A percentile compares a stretch with the other conserved stretches of the same genome.
Evolutionary conservation across 2,888 invertebrate species (phyloP).

Genomic region (Chrysolina americana): DNA sequence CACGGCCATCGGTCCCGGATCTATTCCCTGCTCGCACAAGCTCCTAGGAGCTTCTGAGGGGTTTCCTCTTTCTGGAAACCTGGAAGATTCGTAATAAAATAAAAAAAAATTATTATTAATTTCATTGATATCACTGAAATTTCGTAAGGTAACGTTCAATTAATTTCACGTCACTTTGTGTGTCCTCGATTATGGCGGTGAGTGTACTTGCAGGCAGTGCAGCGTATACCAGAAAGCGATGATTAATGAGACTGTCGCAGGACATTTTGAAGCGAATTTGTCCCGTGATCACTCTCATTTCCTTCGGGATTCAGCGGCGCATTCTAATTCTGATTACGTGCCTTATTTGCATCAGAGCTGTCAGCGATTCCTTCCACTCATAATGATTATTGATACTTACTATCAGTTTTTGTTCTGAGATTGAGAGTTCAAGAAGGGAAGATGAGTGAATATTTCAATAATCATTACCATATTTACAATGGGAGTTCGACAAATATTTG

Average conservation of each 20-base stretch:
- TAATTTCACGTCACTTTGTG: background rate
- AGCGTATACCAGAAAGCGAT: constrained; percentile 49
- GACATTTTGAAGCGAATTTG: constrained; percentile 63
- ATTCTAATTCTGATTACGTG: constrained; percentile 55
- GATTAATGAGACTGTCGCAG: constrained; percentile 61
- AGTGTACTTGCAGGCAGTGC: constrained; percentile 54
- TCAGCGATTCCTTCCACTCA: constrained; percentile 45
- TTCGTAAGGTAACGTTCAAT: background rate
- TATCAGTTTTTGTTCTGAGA: constrained; percentile 38
- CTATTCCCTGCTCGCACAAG: too few species aligned
- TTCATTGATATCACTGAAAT: background rate
- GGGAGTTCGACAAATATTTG: background rate
- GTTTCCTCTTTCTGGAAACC: too few species aligned
- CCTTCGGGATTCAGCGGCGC: constrained; percentile 51
- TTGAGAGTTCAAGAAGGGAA: background rate
- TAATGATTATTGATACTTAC: constrained; percentile 55
- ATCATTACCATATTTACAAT: too few species aligned
- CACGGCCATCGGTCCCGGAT: too few species aligned
- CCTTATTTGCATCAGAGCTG: constrained; percentile 56
- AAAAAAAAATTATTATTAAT: background rate
- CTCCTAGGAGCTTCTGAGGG: too few species aligned
- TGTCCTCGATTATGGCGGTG: constrained; percentile 38
- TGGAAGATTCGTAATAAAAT: too few species aligned
- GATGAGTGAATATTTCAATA: background rate
- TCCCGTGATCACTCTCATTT: constrained; percentile 60